A percentile compares a stretch with the other conserved stretches of the same genome.
phyloP scores from a whole-genome alignment of 2,797 vertebrate genomes.

The Tachyglossus aculeatus region DNA sequence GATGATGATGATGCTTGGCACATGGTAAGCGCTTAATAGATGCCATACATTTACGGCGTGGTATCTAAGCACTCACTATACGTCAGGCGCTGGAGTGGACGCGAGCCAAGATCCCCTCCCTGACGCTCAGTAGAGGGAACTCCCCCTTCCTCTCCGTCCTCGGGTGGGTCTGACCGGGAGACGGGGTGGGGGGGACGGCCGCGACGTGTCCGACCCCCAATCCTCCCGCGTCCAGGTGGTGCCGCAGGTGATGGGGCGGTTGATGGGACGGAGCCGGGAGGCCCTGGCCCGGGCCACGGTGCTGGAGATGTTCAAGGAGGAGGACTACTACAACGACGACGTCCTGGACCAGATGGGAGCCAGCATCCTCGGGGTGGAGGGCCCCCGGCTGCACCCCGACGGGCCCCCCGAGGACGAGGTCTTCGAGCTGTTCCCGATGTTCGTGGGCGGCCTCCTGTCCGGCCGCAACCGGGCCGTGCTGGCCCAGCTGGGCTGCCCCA shows the following conservation, averaged over 20 bases:
- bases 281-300: constrained; percentile 90
- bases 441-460: constrained; percentile 93
- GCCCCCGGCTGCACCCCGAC: constrained; percentile 80
- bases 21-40: no score
- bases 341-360: constrained; percentile 94
- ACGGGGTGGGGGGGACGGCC: rapidly evolving
- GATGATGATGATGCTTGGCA: no score
- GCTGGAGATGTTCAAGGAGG: constrained; percentile 90
- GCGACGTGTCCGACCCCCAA: rapidly evolving
- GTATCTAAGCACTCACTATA: no score
- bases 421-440: constrained; percentile 96
- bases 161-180: neutral
- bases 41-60: no score
- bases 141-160: no score
- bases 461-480: constrained; percentile 88
- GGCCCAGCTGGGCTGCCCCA: constrained; percentile 90
- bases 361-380: constrained; percentile 90
- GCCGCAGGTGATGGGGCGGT: constrained; percentile 83
- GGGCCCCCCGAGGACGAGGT: constrained; percentile 74
- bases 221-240: constrained; percentile 72
- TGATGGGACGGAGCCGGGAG: constrained; percentile 78
- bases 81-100: no score
- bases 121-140: no score
- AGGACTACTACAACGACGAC: constrained; percentile 92
- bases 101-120: no score